A percentile compares a stretch with the other conserved stretches of the same genome.
phyloP scores from a whole-genome alignment of 1,140 invertebrate species.

The Muscidifurax raptorellus region DNA sequence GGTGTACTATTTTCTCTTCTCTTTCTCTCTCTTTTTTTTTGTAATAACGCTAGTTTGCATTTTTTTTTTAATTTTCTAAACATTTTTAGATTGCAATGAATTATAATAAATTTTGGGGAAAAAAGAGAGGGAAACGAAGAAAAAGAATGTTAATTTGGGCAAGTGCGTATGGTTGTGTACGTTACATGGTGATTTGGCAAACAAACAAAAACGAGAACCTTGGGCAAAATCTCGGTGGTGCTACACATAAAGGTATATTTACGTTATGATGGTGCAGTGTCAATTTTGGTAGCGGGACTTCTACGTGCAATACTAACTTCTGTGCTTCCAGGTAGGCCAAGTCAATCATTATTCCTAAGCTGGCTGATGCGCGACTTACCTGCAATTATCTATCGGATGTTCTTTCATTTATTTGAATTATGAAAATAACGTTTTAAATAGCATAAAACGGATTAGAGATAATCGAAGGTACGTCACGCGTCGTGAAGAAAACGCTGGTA shows the following conservation, averaged over 20 bases:
- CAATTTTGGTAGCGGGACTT: slow-evolving; percentile 75
- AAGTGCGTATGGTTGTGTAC: slow-evolving; percentile 50
- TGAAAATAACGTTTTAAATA: background rate
- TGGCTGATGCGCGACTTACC: slow-evolving; percentile 48
- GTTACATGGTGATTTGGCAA: slow-evolving; percentile 71
- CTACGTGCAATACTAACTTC: slow-evolving; percentile 77
- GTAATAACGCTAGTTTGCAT: background rate
- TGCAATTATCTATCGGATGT: slow-evolving; percentile 9
- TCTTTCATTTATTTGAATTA: background rate
- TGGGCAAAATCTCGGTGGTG: slow-evolving; percentile 63
- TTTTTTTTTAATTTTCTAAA: slow-evolving; percentile 6
- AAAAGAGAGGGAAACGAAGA: slow-evolving; percentile 28
- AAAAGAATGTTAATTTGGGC: slow-evolving; percentile 37
- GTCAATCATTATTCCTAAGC: slow-evolving; percentile 74
- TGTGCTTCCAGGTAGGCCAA: slow-evolving; percentile 77
- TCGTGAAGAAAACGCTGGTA: slow-evolving; percentile 27
- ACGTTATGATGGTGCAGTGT: slow-evolving; percentile 75
- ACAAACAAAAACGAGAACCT: slow-evolving; percentile 53
- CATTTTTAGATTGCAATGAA: background rate
- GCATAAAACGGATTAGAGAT: background rate
- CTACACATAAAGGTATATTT: slow-evolving; percentile 68
- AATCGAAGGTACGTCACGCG: background rate
- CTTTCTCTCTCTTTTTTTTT: slow-evolving; percentile 30
- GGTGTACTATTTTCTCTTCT: slow-evolving; percentile 30
- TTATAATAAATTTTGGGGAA: slow-evolving; percentile 7